Conservation (phyloP, 64 coral and sea anemone species). For the Actinia equina region DNA sequence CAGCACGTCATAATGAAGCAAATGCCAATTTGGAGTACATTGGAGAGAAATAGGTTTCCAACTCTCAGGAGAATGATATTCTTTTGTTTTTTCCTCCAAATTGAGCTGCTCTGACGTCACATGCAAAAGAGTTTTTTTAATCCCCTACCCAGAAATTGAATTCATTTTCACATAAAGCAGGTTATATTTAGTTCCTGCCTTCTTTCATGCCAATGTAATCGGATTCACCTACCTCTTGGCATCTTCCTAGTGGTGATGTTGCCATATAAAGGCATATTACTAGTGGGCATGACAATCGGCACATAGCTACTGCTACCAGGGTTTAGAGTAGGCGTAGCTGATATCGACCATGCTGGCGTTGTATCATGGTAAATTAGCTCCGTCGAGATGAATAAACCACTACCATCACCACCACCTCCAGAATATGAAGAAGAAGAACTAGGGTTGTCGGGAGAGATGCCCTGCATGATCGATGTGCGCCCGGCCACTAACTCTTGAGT, state of each 20-base stretch:
- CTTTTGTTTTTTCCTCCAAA: too few relatives aligned
- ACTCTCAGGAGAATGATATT: too few relatives aligned
- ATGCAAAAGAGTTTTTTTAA: too few relatives aligned
- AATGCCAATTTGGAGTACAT: too few relatives aligned
- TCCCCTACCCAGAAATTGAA: too few relatives aligned
- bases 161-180: too few relatives aligned
- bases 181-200: too few relatives aligned
- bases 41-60: too few relatives aligned
- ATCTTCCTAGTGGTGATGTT: conserved; percentile 16
- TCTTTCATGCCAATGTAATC: too few relatives aligned
- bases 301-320: not conserved
- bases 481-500: not conserved
- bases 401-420: not conserved
- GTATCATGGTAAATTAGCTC: not conserved
- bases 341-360: not conserved
- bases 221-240: not conserved
- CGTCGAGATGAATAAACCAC: not conserved
- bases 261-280: conserved; percentile 6
- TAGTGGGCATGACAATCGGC: not conserved
- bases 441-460: not conserved
- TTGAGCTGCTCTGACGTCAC: too few relatives aligned
- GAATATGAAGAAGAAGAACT: not conserved
- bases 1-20: too few relatives aligned
- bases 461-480: not conserved
- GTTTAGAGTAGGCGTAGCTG: not conserved